Base-by-base conservation (phyloP, 2,797 vertebrate species). In the Sebastes aleutianus region DNA sequence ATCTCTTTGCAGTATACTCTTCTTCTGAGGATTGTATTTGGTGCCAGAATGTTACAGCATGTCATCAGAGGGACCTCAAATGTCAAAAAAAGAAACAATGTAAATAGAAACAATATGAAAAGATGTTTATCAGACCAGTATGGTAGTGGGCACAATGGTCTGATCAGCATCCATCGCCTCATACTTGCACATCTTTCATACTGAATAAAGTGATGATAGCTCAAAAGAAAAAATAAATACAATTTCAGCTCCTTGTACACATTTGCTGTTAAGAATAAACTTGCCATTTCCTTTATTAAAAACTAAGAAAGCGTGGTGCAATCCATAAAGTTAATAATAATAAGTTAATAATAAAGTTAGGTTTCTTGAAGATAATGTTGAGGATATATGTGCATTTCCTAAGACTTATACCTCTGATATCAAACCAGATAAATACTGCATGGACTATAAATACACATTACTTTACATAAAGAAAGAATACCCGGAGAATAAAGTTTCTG, bases 1-100 rank as follows among this genome's bases (percentile, higher is more conserved):
- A 93, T 91, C 87, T 78, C 78, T 79, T 69, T 77, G 59, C 74
- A 68, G 74, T 80, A 32, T 32, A 84, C 76, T 87, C 68, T 70
- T 85, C 78, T 61, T 85, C 74, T 53, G 31, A 73, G 86, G 73
- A 66, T 85, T 89, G 12, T 73, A 66, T 70, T 79, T 63, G 14
- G 26, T 63, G 65, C 53, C 74, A 73, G n/a, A 67, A 69, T 72
- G 64, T 83, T 76, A 69, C 27, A 70, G 58, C 50, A 53, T 24
- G 20, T 56, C 24, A 66, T 78, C 69, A 74, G 72, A 85, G 63
- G 74, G 16, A 62, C 63, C 56, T 2, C 2, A 47, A 64, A 62
- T 70, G 50, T 73, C 2, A 78, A 68, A 72, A 68, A 70, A 36
- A 6, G 12, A 63, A 65, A 68, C 54, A 57, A 57, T 12, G 0